Evolutionary conservation across 2,113 vertebrate species (phyloP).

Genomic region (Phoenicopterus ruber): DNA sequence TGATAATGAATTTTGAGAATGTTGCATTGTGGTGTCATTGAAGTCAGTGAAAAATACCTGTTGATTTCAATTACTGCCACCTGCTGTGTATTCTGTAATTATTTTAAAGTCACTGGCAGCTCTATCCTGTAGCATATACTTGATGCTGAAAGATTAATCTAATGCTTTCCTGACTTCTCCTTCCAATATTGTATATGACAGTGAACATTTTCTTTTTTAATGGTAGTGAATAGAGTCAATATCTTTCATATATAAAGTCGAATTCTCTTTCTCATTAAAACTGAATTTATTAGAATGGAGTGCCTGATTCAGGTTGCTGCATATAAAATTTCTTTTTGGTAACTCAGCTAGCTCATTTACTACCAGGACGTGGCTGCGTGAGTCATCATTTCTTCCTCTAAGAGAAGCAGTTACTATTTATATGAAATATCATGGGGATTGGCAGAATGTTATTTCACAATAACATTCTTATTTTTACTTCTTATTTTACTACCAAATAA

Average conservation of each 20-base stretch:
- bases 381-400: not conserved
- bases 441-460: not conserved
- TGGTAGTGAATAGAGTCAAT: not conserved
- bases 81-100: not conserved
- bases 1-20: not conserved
- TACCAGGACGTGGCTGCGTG: not conserved
- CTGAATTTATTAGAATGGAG: not conserved
- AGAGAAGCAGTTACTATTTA: not conserved
- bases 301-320: not conserved
- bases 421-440: not conserved
- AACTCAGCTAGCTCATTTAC: not conserved
- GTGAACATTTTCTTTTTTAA: not conserved
- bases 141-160: not conserved
- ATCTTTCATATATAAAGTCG: not conserved
- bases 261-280: not conserved
- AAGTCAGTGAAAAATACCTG: not conserved
- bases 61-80: not conserved
- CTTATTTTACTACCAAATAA: not conserved
- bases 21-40: not conserved
- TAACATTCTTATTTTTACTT: not conserved
- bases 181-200: not conserved
- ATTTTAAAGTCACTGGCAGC: not conserved
- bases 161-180: not conserved
- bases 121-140: not conserved
- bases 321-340: not conserved